Percentiles rank a stretch among this genome's conserved stretches.
Evolutionary conservation across 2,797 vertebrate genomes (phyloP).

Genomic region (Heteromormyrus szaboi): DNA sequence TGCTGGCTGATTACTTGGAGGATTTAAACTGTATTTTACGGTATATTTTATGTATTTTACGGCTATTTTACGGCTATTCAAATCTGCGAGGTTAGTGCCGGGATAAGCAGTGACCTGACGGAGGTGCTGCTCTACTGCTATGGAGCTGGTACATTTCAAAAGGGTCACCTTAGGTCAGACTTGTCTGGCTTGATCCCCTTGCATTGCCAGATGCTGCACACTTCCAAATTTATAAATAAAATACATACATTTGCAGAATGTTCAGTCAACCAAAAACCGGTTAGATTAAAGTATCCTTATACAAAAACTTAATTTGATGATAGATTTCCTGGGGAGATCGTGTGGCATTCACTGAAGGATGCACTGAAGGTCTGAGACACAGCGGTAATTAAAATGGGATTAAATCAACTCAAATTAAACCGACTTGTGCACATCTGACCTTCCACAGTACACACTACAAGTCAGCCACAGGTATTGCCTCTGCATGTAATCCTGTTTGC

Average conservation of each 20-base stretch:
- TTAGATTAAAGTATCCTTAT: background rate
- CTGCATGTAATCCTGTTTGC: background rate
- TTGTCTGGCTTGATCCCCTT: background rate
- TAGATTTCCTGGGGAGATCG: background rate
- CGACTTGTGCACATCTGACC: background rate
- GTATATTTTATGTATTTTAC: background rate
- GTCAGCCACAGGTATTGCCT: background rate
- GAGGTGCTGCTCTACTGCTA: background rate
- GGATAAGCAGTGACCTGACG: background rate
- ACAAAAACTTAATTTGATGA: background rate
- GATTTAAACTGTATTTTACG: background rate
- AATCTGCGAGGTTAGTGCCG: background rate
- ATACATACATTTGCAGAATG: background rate
- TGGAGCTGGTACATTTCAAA: background rate
- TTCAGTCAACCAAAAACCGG: background rate
- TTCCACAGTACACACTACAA: background rate
- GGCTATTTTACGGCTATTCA: background rate
- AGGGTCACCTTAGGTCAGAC: background rate
- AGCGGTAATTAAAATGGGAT: background rate
- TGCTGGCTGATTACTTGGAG: background rate
- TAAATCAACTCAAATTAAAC: background rate
- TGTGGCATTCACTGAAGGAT: background rate
- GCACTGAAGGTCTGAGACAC: background rate
- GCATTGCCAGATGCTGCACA: background rate
- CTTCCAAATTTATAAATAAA: background rate